Conservation (phyloP, 2,888 invertebrate species). For the Ephialtes manifestator region DNA sequence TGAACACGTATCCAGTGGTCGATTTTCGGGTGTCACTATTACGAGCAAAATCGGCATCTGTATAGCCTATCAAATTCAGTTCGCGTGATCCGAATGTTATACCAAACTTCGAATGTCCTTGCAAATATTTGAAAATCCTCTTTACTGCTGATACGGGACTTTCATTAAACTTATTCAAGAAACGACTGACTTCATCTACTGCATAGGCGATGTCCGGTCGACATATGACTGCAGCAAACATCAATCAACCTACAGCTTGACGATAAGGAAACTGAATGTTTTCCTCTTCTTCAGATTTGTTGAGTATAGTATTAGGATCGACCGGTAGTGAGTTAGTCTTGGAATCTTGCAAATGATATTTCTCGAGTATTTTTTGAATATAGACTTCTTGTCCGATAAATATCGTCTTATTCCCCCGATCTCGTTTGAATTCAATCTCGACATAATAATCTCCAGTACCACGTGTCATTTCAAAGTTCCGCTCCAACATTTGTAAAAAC, state of each 20-base stretch:
- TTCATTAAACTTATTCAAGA: neutral
- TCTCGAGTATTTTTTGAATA: slow-evolving; percentile 51
- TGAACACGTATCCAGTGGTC: slow-evolving; percentile 67
- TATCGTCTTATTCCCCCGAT: neutral
- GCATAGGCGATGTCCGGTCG: slow-evolving; percentile 11
- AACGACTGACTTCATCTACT: neutral
- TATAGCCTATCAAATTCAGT: slow-evolving; percentile 42
- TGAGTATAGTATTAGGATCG: slow-evolving; percentile 15
- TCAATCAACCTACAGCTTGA: slow-evolving; percentile 4
- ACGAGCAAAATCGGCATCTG: slow-evolving; percentile 70
- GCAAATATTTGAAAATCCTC: neutral
- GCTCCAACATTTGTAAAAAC: neutral
- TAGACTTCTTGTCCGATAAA: slow-evolving; percentile 36
- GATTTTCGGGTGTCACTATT: slow-evolving; percentile 60
- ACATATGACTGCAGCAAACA: slow-evolving; percentile 5
- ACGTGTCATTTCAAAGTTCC: neutral
- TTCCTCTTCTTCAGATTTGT: neutral
- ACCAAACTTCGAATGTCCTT: neutral
- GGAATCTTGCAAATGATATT: slow-evolving; percentile 44
- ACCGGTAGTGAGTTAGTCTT: slow-evolving; percentile 37
- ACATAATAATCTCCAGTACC: neutral
- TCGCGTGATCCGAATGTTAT: neutral
- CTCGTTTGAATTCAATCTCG: slow-evolving; percentile 5
- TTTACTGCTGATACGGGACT: neutral
- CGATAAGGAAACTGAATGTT: slow-evolving; percentile 5